Percentiles rank a stretch among this genome's conserved stretches.
Conservation (phyloP, 1,140 invertebrate genomes). For the Cherax destructor region DNA sequence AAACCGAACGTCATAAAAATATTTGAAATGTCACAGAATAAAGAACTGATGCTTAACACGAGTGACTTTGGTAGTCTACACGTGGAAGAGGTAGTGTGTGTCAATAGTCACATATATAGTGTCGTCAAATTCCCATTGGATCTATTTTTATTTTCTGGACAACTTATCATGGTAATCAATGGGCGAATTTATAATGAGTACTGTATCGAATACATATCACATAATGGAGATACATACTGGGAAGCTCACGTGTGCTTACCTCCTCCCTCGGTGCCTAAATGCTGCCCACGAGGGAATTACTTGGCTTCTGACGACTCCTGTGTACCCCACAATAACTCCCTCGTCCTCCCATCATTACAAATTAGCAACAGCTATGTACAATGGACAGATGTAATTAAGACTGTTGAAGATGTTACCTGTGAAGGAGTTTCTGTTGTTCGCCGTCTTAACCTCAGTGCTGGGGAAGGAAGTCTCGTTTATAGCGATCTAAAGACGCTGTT, state of each 20-base stretch:
- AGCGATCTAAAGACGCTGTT: neutral
- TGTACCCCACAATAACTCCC: neutral
- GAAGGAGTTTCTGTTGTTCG: neutral
- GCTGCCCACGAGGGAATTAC: conserved; percentile 19
- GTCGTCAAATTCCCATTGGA: neutral
- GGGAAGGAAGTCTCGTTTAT: neutral
- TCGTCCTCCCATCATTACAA: neutral
- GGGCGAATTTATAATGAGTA: neutral
- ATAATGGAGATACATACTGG: neutral
- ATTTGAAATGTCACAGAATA: neutral
- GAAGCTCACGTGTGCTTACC: neutral
- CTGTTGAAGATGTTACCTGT: neutral
- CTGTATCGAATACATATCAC: neutral
- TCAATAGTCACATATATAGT: neutral
- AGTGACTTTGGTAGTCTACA: neutral
- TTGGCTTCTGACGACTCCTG: conserved; percentile 12
- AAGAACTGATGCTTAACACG: neutral
- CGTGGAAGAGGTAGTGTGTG: neutral
- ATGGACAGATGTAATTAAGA: neutral
- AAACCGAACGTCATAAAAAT: neutral
- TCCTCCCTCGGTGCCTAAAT: conserved; percentile 13
- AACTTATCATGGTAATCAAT: neutral
- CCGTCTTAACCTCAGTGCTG: neutral
- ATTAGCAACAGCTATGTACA: neutral
- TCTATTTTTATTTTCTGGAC: neutral